Evolutionary conservation across 2,797 vertebrate genomes (phyloP), one percentile per base, ranked within the genome.

Genomic region (Cryptoprocta ferox): DNA sequence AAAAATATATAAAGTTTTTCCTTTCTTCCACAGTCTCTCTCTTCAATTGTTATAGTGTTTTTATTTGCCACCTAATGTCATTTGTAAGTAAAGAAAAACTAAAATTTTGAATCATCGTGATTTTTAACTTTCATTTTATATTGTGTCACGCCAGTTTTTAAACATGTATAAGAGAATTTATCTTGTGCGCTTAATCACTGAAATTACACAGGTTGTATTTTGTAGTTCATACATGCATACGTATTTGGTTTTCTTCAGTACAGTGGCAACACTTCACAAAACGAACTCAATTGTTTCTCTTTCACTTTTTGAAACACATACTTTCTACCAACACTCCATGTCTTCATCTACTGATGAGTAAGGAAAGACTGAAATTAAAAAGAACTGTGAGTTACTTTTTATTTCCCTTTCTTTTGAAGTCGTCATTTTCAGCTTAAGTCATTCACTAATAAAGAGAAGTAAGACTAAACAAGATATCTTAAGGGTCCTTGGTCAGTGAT

Each of bases 11-110:
- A 65, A 56, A 68, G 16, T 14, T 30, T 37, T 76, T 66, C 30
- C 50, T n/a, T 83, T 76, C 24, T n/a, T 78, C 10, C 48, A 24
- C 24, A 26, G 35, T 45, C 19, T 84, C 61, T 90, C 2, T 6
- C 24, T 78, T 21, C 4, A 61, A 32, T 90, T 66, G 45, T 65
- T 56, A 75, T 5, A 8, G 10, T 37, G 19, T 37, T 70, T 95
- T 89, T 71, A 82, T 65, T 83, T 83, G 45, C 35, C 37, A 70
- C 50, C 76, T 84, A 68, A 48, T 94, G 18, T 39, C 6, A 42
- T 90, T 90, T 78, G 37, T 78, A 61, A 84, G 48, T 78, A 78
- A 78, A 84, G n/a, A 84, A 84, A 90, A 83, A 83, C 30, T 30
- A 48, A 59, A 83, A 76, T 9, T 56, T 76, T 66, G 65, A 76